Base-by-base conservation (phyloP, 2,888 invertebrate species). In the Xanthorhoe spadicearia region DNA sequence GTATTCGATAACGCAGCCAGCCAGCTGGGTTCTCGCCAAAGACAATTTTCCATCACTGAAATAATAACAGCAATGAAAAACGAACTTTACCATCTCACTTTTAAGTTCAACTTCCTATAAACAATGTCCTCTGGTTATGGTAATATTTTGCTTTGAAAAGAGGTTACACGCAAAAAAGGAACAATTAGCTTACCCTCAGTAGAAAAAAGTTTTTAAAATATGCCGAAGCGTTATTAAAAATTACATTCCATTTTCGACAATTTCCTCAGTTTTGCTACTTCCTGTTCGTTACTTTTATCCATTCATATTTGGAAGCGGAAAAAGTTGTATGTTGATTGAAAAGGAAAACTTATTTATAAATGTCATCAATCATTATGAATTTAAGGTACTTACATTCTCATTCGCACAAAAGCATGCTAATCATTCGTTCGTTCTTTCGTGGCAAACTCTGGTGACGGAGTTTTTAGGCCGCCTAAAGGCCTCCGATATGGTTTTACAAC, bases 21-120 rank as follows among this genome's bases (percentile, higher is more conserved):
- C 57, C 52, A 64, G 58, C 57, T 64, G 63, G 57, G 52, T 6
- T n/a, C 15, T 1, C 48, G 63, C 63, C 63, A 64, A 46, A 13
- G 38, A 43, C 49, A 7, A 18, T 17, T 17, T 18, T 54, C n/a
- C 8, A 19, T 49, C 28, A 49, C 49, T 58, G 18, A n/a, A 43
- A n/a, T 18, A 50, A 6, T 38, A 19, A 19, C 18, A 5, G 0
- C 38, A 19, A 4, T 38, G 50, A 2, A 58, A 35, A 58, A 50
- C 35, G 19, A 51, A 9, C 50, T 50, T 17, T 58, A 49, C 35
- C n/a, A 53, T 8, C 3, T 4, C 7, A 8, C 7, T 0, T 7
- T 48, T 15, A 17, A 8, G 48, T 6, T 15, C 17, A 15, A 17
- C 13, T 43, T 10, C 10, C 38, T 43, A n/a, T n/a, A n/a, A 13